These are phyloP conservation scores for Gopherus flavomarginatus DNA, from an alignment of 2,113 vertebrate species.

Conservation along the genomic window DNA sequence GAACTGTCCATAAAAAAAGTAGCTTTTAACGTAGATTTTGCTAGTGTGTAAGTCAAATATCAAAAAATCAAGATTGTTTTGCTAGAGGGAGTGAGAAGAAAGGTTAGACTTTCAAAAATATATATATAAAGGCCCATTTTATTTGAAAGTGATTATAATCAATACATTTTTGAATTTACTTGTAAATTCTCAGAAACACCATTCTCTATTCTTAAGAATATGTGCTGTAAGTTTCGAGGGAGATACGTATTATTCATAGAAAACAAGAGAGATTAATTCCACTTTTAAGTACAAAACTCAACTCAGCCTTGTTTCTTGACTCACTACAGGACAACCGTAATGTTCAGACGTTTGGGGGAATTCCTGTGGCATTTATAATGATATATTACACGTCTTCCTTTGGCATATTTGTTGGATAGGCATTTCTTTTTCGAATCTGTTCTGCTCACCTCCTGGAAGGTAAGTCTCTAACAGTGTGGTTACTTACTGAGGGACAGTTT, in stretches of 20 bases:
- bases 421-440: neutral
- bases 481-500: constrained; percentile 89
- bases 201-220: neutral
- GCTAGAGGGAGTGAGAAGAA: neutral
- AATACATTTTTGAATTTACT: neutral
- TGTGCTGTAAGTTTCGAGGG: neutral
- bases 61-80: neutral
- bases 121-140: neutral
- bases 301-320: neutral
- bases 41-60: neutral
- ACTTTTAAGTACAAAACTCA: neutral
- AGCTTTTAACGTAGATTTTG: neutral
- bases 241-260: neutral
- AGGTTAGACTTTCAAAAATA: neutral
- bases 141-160: neutral
- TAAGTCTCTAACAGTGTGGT: neutral
- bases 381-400: neutral
- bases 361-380: neutral
- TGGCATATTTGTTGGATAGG: neutral
- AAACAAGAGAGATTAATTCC: neutral
- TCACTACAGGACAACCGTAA: rapidly evolving
- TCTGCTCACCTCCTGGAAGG: neutral
- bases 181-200: neutral
- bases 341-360: neutral
- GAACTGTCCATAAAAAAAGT: too few species aligned